Evolutionary conservation across 1,140 invertebrate genomes (phyloP).

Genomic region (Papilio helenus): DNA sequence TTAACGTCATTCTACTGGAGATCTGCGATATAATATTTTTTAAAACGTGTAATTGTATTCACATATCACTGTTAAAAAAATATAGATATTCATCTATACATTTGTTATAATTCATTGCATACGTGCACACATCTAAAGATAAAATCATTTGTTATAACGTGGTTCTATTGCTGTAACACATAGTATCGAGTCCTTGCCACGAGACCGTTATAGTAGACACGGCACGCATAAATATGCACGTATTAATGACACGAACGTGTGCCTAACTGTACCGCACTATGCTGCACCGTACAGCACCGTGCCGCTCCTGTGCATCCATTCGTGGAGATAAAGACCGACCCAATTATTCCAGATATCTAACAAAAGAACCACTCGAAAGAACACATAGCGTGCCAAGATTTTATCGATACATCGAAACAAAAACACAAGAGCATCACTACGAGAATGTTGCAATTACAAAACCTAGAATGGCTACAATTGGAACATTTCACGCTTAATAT

Average conservation of each 20-base stretch:
- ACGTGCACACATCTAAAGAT: background rate
- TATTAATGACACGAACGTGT: conserved; percentile 76
- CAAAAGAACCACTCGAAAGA: conserved; percentile 14
- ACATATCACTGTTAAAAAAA: background rate
- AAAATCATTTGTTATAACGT: conserved; percentile 1
- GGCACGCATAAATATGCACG: conserved; percentile 80
- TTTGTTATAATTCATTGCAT: background rate
- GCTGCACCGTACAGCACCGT: conserved; percentile 50
- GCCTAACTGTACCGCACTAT: conserved; percentile 66
- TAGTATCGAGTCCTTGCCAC: conserved; percentile 66
- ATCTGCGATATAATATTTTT: background rate
- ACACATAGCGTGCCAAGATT: conserved; percentile 10
- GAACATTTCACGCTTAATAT: conserved; percentile 52
- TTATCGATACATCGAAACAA: conserved; percentile 22
- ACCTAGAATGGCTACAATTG: conserved; percentile 48
- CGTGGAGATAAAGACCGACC: conserved; percentile 62
- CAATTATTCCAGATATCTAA: conserved; percentile 28
- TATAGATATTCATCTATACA: background rate
- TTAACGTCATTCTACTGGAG: background rate
- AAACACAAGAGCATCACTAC: conserved; percentile 30
- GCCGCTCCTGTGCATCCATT: conserved; percentile 67
- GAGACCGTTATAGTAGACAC: conserved; percentile 74
- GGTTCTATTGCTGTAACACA: conserved; percentile 42
- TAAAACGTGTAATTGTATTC: background rate
- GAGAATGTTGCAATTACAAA: conserved; percentile 38